Conservation (phyloP, 1,140 invertebrate species). For the Dolichoris vasculosae region DNA sequence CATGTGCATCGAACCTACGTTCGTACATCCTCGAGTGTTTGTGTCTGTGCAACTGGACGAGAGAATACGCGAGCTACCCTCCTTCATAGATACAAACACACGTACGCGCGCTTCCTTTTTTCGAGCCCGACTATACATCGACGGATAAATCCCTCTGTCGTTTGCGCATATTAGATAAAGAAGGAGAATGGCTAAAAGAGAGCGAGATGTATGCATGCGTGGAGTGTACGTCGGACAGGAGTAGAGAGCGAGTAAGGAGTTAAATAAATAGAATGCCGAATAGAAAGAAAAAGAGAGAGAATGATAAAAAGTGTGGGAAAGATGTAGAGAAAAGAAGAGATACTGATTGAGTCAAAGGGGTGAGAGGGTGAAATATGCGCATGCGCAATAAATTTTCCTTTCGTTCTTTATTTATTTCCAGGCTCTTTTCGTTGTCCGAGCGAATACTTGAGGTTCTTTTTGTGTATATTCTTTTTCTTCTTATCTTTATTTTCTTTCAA, state of each 20-base stretch:
- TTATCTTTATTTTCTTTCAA: slow-evolving; percentile 57
- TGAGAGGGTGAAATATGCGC: slow-evolving; percentile 54
- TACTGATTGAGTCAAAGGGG: not conserved
- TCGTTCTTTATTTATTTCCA: slow-evolving; percentile 30
- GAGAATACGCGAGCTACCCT: slow-evolving; percentile 29
- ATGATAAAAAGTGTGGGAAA: slow-evolving; percentile 12
- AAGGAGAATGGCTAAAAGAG: slow-evolving; percentile 57
- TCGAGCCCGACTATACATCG: slow-evolving; percentile 56
- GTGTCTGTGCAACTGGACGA: slow-evolving; percentile 9
- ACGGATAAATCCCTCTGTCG: slow-evolving; percentile 68
- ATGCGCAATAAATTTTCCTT: slow-evolving; percentile 58
- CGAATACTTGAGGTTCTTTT: slow-evolving; percentile 38
- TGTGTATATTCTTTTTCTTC: slow-evolving; percentile 48
- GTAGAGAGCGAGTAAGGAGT: slow-evolving; percentile 17
- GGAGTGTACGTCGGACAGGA: not conserved
- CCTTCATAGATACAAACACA: slow-evolving; percentile 47
- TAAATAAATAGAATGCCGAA: slow-evolving; percentile 35
- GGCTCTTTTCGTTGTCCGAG: slow-evolving; percentile 20
- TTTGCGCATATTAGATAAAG: slow-evolving; percentile 64
- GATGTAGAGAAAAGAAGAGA: slow-evolving; percentile 17
- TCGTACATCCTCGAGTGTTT: slow-evolving; percentile 31
- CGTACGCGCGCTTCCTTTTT: slow-evolving; percentile 40
- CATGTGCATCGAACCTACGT: slow-evolving; percentile 48
- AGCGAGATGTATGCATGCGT: slow-evolving; percentile 48
- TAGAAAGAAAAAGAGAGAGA: slow-evolving; percentile 14